Evolutionary conservation across 2,888 invertebrate species (phyloP).

Genomic region (Automeris io): DNA sequence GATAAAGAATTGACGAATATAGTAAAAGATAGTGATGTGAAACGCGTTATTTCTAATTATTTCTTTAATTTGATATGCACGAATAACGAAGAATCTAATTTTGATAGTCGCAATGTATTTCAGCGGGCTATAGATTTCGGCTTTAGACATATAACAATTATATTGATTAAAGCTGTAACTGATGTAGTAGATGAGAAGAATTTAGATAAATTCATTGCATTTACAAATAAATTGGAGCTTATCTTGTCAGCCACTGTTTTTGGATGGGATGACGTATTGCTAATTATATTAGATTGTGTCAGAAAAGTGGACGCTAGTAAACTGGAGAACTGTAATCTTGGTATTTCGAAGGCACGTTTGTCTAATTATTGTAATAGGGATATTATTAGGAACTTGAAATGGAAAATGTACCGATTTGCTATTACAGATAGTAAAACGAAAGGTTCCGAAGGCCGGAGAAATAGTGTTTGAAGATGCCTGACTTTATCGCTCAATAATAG

Average conservation of each 20-base stretch:
- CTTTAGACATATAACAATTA: neutral
- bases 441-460: neutral
- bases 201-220: neutral
- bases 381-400: constrained; percentile 9
- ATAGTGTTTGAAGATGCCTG: neutral
- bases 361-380: neutral
- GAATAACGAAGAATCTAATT: neutral
- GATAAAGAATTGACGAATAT: neutral
- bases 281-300: neutral
- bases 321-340: neutral
- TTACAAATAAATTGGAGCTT: neutral
- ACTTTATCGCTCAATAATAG: too few relatives aligned
- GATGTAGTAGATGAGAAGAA: neutral
- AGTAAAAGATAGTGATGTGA: neutral
- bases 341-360: constrained; percentile 10
- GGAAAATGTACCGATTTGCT: neutral
- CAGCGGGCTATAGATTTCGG: neutral
- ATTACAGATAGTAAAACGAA: neutral
- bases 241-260: neutral
- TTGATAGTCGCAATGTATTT: neutral
- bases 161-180: neutral
- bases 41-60: neutral
- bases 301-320: neutral
- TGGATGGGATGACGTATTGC: neutral
- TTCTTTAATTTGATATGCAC: neutral